Percentiles rank a stretch among this genome's conserved stretches.
Conservation (phyloP, 2,797 vertebrate genomes). For the Paguma larvata region DNA sequence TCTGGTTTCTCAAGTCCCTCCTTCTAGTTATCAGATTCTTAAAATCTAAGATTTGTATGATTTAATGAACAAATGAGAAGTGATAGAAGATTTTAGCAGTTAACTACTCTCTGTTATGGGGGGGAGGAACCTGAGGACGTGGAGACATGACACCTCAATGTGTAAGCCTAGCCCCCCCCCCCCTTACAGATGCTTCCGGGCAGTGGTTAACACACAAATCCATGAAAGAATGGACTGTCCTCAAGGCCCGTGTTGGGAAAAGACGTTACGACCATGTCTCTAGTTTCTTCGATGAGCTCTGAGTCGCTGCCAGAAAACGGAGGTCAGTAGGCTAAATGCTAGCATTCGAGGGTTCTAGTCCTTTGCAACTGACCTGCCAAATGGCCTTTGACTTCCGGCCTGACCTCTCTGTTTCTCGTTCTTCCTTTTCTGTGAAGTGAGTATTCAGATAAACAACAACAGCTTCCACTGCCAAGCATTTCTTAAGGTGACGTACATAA, state of each 20-base stretch:
- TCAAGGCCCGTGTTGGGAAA: not conserved
- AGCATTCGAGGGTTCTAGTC: not conserved
- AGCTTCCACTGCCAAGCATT: not conserved
- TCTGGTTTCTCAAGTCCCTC: slow-evolving; percentile 7
- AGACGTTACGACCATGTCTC: not conserved
- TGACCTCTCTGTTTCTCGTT: slow-evolving; percentile 3
- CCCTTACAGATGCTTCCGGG: not conserved
- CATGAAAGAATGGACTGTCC: not conserved
- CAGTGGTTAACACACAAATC: not conserved
- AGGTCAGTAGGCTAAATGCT: not conserved
- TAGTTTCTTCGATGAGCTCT: not conserved
- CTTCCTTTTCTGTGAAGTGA: not conserved
- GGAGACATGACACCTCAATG: not conserved
- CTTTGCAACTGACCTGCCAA: not conserved
- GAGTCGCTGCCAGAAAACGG: not conserved
- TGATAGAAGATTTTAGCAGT: not conserved
- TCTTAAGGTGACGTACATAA: not conserved
- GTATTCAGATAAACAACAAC: not conserved
- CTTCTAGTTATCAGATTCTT: not conserved
- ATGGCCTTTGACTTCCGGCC: slow-evolving; percentile 31
- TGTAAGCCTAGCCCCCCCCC: not conserved
- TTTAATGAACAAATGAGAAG: slow-evolving; percentile 26
- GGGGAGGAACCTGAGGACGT: not conserved
- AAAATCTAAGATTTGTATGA: slow-evolving; percentile 18
- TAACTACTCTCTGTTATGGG: not conserved